Percentiles rank a stretch among this genome's conserved stretches.
Conservation (phyloP, 2,888 invertebrate genomes). For the Erebia ligea region DNA sequence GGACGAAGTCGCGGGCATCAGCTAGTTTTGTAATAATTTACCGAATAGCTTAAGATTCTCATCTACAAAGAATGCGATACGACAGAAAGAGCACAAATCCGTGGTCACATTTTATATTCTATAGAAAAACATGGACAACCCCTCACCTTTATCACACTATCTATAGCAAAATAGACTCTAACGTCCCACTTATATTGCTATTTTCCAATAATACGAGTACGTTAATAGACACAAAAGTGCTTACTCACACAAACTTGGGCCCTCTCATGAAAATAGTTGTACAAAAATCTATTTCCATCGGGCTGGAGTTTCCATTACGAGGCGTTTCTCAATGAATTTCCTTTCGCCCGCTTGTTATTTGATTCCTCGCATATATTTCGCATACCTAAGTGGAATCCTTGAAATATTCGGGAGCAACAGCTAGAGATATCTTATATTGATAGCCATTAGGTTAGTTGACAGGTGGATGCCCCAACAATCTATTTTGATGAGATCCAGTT, state of each 20-base stretch:
- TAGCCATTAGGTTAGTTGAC: slow-evolving; percentile 19
- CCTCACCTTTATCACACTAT: not conserved
- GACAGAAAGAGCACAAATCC: too few species aligned
- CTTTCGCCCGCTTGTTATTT: slow-evolving; percentile 49
- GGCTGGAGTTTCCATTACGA: slow-evolving; percentile 46
- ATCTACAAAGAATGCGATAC: too few species aligned
- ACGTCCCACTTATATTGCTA: not conserved
- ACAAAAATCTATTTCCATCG: slow-evolving; percentile 46
- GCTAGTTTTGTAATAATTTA: too few species aligned
- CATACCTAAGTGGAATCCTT: slow-evolving; percentile 36
- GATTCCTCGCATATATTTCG: slow-evolving; percentile 47
- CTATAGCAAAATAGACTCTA: not conserved
- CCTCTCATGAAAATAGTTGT: slow-evolving; percentile 26
- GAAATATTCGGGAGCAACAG: slow-evolving; percentile 25
- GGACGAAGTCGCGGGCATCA: too few species aligned
- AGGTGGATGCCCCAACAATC: not conserved
- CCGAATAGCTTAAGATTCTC: too few species aligned
- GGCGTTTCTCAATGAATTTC: slow-evolving; percentile 48
- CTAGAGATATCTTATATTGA: slow-evolving; percentile 27
- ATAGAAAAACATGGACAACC: not conserved
- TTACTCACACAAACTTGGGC: slow-evolving; percentile 22
- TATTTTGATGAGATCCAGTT: not conserved
- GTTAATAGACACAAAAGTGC: slow-evolving; percentile 25
- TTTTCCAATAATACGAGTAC: slow-evolving; percentile 18
- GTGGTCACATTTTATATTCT: not conserved